phyloP scores from a whole-genome alignment of 2,797 vertebrate genomes.

The Pampus argenteus region DNA sequence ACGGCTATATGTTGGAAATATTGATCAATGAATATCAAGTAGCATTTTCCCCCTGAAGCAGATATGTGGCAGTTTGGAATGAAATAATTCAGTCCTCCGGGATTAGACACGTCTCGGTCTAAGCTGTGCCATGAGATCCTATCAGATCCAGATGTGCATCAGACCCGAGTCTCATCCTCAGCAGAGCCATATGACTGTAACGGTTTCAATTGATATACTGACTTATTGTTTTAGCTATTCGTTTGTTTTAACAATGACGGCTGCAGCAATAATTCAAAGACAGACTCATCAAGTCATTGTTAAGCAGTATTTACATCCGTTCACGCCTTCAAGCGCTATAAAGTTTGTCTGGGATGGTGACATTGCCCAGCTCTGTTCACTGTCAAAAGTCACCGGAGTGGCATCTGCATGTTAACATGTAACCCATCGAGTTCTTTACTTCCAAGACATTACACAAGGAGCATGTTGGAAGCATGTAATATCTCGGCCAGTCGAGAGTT shows the following conservation, averaged over 20 bases:
- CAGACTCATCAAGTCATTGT: conserved; percentile 24
- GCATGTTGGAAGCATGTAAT: conserved; percentile 54
- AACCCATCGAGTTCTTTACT: conserved; percentile 24
- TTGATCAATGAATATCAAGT: conserved; percentile 76
- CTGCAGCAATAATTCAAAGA: conserved; percentile 1
- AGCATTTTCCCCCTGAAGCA: conserved; percentile 65
- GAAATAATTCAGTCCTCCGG: conserved; percentile 74
- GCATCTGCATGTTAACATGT: conserved; percentile 39
- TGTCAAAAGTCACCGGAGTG: conserved; percentile 31
- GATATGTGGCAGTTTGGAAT: conserved; percentile 77
- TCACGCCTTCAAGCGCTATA: neutral
- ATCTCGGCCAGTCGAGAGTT: conserved; percentile 65
- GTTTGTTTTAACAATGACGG: conserved; percentile 20
- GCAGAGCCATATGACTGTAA: conserved; percentile 60
- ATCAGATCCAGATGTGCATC: conserved; percentile 80
- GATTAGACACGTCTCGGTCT: conserved; percentile 81
- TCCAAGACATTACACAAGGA: conserved; percentile 52
- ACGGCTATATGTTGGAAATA: conserved; percentile 66
- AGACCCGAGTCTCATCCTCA: conserved; percentile 64
- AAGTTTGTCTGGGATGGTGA: conserved; percentile 11
- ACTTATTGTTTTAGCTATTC: conserved; percentile 36
- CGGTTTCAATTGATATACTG: conserved; percentile 61
- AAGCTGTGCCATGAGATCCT: conserved; percentile 78
- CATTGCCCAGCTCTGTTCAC: conserved; percentile 2
- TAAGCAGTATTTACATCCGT: neutral